Conservation (phyloP, 1,140 invertebrate genomes). For the Trachymyrmex septentrionalis region DNA sequence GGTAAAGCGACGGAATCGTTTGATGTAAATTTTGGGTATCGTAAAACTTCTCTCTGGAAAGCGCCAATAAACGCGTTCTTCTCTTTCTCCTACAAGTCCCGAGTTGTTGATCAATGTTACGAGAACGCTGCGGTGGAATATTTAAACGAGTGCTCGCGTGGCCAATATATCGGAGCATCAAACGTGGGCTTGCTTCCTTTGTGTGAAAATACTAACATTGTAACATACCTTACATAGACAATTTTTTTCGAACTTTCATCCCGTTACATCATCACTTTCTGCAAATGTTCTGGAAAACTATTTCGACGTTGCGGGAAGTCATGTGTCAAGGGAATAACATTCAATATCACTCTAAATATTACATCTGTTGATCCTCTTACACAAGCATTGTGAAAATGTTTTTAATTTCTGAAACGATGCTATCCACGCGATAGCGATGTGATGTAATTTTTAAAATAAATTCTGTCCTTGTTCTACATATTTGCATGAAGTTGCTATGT, state of each 20-base stretch:
- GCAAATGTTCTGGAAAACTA: slow-evolving; percentile 5
- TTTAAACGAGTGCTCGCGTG: slow-evolving; percentile 53
- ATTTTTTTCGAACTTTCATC: slow-evolving; percentile 46
- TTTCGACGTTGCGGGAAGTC: neutral
- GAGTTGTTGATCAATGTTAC: slow-evolving; percentile 62
- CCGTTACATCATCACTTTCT: slow-evolving; percentile 13
- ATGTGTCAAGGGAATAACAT: neutral
- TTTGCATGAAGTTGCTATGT: neutral
- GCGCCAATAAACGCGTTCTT: slow-evolving; percentile 37
- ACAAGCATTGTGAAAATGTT: neutral
- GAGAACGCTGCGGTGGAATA: slow-evolving; percentile 48
- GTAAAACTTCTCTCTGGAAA: slow-evolving; percentile 30
- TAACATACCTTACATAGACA: slow-evolving; percentile 23
- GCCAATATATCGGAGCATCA: slow-evolving; percentile 57
- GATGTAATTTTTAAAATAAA: neutral
- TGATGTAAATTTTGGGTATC: slow-evolving; percentile 47
- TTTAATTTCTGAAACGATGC: neutral
- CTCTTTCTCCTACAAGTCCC: slow-evolving; percentile 26
- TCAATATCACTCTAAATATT: slow-evolving; percentile 1
- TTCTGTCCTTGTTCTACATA: neutral
- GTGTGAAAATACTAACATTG: slow-evolving; percentile 1
- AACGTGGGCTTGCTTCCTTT: slow-evolving; percentile 35
- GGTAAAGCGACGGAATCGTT: neutral
- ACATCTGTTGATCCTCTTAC: neutral
- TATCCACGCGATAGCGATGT: neutral